Conservation (phyloP, 2,888 invertebrate genomes). For the Tridacna crocea region DNA sequence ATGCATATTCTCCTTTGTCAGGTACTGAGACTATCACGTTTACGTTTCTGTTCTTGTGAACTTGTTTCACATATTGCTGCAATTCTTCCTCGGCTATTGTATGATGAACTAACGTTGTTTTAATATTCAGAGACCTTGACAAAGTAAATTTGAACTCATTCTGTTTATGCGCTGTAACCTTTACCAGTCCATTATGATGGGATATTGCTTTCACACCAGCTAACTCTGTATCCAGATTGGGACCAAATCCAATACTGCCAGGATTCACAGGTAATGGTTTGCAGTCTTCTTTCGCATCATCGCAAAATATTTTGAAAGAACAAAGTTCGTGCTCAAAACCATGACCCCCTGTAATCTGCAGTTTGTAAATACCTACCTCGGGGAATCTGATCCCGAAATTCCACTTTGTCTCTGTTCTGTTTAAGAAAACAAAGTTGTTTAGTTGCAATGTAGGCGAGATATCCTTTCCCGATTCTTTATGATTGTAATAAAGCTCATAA, state of each 20-base stretch:
- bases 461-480: constrained; percentile 58
- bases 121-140: constrained; percentile 45
- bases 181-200: constrained; percentile 56
- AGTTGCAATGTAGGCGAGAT: constrained; percentile 55
- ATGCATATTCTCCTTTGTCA: constrained; percentile 50
- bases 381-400: constrained; percentile 63
- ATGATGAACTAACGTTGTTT: constrained; percentile 50
- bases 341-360: constrained; percentile 51
- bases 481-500: constrained; percentile 63
- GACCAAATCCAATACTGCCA: constrained; percentile 63
- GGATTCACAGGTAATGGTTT: constrained; percentile 61
- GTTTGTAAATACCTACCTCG: constrained; percentile 61
- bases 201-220: constrained; percentile 55
- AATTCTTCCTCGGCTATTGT: constrained; percentile 52
- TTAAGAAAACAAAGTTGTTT: constrained; percentile 63
- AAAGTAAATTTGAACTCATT: constrained; percentile 57
- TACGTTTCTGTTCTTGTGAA: constrained; percentile 28
- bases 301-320: constrained; percentile 60
- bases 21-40: constrained; percentile 46
- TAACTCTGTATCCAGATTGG: constrained; percentile 48
- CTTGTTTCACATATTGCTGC: constrained; percentile 36
- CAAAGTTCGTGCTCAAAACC: constrained; percentile 47
- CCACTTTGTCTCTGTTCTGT: constrained; percentile 47
- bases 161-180: constrained; percentile 35
- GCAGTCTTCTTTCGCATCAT: constrained; percentile 55